Percentiles rank a stretch among this genome's conserved stretches.
phyloP scores from a whole-genome alignment of 2,888 invertebrate species.

The Tholera decimalis region DNA sequence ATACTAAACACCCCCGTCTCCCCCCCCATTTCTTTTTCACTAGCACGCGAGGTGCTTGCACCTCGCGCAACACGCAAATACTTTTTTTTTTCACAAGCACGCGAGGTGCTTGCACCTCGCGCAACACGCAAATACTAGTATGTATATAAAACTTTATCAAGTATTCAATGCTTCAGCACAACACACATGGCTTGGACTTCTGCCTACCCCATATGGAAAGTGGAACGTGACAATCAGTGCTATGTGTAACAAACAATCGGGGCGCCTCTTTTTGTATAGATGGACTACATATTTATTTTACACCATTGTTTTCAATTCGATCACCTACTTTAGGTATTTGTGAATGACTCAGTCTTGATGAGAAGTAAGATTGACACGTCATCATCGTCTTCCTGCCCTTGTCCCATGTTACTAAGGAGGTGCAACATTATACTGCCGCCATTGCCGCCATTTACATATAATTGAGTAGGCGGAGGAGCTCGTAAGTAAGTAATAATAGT shows the following conservation, averaged over 20 bases:
- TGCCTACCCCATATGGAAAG: constrained; percentile 17
- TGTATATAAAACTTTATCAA: not conserved
- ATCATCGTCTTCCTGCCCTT: not conserved
- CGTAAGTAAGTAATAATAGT: no score
- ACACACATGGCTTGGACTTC: constrained; percentile 3
- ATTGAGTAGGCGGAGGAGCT: no score
- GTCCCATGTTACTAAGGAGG: no score
- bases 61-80: no score
- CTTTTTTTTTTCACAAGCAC: no score
- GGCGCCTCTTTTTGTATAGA: not conserved
- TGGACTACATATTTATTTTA: constrained; percentile 18
- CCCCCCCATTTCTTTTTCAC: no score
- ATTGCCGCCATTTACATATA: no score
- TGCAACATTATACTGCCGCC: no score
- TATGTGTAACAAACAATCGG: constrained; percentile 10
- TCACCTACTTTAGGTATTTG: not conserved
- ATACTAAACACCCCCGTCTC: no score
- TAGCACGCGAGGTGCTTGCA: no score
- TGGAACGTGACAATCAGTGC: constrained; percentile 22
- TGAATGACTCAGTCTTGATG: constrained; percentile 11
- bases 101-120: no score
- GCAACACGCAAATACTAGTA: no score
- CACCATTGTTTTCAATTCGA: constrained; percentile 31
- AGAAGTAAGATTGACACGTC: not conserved
- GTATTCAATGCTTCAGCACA: not conserved